Conservation (phyloP, 2,888 invertebrate genomes). For the Eupithecia vulgata region DNA sequence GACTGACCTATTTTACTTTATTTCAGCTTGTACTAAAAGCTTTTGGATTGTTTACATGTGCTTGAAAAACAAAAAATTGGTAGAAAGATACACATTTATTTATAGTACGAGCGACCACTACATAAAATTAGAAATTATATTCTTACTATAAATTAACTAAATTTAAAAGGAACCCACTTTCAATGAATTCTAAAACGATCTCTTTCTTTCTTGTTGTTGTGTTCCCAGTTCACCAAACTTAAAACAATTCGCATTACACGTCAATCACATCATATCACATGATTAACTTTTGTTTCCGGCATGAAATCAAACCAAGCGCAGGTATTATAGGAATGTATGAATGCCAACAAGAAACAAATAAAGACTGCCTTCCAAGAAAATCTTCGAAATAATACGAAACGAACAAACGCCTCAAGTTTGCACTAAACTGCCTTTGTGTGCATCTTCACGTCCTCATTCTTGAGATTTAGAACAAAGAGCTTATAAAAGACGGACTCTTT, state of each 20-base stretch:
- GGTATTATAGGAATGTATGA: neutral
- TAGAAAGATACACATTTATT: neutral
- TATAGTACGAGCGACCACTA: neutral
- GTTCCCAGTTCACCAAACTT: neutral
- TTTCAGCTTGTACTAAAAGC: neutral
- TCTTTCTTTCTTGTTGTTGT: neutral
- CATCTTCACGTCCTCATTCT: slow-evolving; percentile 29
- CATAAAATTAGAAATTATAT: neutral
- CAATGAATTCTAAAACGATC: neutral
- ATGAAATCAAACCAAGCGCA: slow-evolving; percentile 4
- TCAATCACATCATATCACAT: neutral
- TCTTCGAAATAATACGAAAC: slow-evolving; percentile 16
- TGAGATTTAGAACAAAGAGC: slow-evolving; percentile 38
- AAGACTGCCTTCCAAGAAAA: slow-evolving; percentile 10
- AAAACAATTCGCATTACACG: slow-evolving; percentile 4
- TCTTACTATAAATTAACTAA: neutral
- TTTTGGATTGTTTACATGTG: neutral
- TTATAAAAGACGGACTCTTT: slow-evolving; percentile 44
- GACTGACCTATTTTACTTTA: neutral
- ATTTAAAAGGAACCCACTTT: neutral
- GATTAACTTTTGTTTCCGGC: neutral
- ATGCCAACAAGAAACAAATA: neutral
- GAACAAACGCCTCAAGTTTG: slow-evolving; percentile 20
- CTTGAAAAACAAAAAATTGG: neutral
- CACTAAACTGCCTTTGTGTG: slow-evolving; percentile 36